phyloP scores from a whole-genome alignment of 2,888 invertebrate genomes.

The Rotaria macrura region DNA sequence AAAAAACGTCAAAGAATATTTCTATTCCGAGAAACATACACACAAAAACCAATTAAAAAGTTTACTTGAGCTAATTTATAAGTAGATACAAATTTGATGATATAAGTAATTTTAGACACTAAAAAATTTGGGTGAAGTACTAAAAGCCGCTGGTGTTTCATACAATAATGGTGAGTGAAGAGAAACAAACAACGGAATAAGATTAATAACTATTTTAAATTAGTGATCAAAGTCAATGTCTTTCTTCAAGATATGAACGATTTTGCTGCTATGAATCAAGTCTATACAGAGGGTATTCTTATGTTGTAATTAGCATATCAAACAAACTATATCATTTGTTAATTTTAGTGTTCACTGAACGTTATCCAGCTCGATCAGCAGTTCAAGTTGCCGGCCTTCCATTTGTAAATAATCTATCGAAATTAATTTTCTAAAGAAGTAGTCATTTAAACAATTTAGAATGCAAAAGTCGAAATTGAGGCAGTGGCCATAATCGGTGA shows the following conservation, averaged over 20 bases:
- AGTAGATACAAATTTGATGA: no score
- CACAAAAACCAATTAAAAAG: no score
- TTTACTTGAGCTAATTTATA: no score
- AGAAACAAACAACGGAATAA: neutral
- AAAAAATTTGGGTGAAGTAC: constrained; percentile 64
- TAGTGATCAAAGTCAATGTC: constrained; percentile 73
- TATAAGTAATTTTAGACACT: constrained; percentile 56
- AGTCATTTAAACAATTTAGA: constrained; percentile 47
- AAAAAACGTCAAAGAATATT: no score
- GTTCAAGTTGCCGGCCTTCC: constrained; percentile 30
- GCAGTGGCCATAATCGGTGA: constrained; percentile 58
- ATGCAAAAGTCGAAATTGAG: constrained; percentile 72
- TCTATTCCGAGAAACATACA: no score
- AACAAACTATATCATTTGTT: no score
- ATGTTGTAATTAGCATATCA: no score
- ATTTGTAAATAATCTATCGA: neutral
- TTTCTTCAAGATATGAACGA: constrained; percentile 69
- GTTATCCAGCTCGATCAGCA: constrained; percentile 71
- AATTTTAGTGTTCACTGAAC: constrained; percentile 62
- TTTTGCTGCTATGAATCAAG: constrained; percentile 67
- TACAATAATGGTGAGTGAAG: constrained; percentile 46
- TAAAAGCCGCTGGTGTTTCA: constrained; percentile 57
- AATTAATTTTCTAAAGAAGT: no score
- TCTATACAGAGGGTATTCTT: constrained; percentile 63
- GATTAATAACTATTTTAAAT: constrained; percentile 33